These are phyloP conservation scores for Acrocephalus scirpaceus DNA, from an alignment of 2,797 vertebrate genomes.

Conservation along the genomic window DNA sequence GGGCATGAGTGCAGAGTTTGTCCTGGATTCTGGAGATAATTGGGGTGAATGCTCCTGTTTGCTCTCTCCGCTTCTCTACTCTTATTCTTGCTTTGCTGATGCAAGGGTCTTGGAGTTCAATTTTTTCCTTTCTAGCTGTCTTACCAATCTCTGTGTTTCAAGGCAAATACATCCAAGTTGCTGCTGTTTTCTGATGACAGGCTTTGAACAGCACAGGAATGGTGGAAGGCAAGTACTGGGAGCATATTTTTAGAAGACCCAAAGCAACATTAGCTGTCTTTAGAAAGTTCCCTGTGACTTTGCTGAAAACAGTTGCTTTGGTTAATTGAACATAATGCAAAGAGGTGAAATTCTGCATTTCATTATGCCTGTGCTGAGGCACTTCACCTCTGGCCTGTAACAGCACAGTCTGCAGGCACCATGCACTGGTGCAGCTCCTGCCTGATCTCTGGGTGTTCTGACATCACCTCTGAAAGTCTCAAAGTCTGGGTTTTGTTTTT, in stretches of 20 bases:
- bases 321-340: background rate
- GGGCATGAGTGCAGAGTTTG: background rate
- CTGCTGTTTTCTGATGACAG: background rate
- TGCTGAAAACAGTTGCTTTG: background rate
- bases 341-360: background rate
- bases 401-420: background rate
- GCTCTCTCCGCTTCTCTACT: background rate
- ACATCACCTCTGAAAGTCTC: background rate
- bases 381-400: background rate
- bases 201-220: background rate
- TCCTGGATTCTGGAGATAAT: background rate
- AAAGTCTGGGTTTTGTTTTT: background rate
- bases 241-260: background rate
- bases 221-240: background rate
- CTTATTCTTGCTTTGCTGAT: background rate
- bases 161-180: background rate
- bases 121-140: background rate
- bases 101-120: background rate
- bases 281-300: background rate
- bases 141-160: background rate
- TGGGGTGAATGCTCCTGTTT: background rate
- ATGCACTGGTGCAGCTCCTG: rapidly evolving
- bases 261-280: background rate
- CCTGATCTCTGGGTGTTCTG: background rate
- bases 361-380: background rate